Evolutionary conservation across 2,888 invertebrate species (phyloP).

Genomic region (Nomada ferruginata): DNA sequence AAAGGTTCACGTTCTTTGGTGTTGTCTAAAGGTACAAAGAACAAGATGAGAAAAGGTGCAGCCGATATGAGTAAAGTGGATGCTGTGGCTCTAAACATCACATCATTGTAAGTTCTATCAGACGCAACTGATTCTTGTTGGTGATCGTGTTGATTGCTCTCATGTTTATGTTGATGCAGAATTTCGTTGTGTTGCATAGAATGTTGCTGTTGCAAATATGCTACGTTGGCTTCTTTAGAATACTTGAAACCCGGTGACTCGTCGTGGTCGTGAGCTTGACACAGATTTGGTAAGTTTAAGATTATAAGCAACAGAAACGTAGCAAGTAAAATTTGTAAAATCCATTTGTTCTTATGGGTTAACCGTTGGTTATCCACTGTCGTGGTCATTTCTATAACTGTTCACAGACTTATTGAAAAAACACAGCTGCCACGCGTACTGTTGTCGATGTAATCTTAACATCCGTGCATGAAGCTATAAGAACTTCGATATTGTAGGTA

Average conservation of each 20-base stretch:
- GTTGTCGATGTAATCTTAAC: slow-evolving; percentile 38
- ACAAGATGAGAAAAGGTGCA: slow-evolving; percentile 96
- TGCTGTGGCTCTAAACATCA: slow-evolving; percentile 90
- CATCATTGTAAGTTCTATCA: slow-evolving; percentile 64
- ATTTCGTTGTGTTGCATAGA: slow-evolving; percentile 16
- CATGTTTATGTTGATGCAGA: slow-evolving; percentile 38
- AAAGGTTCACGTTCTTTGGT: slow-evolving; percentile 93
- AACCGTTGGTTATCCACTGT: slow-evolving; percentile 34
- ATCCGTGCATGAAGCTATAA: slow-evolving; percentile 39
- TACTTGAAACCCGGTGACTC: slow-evolving; percentile 93
- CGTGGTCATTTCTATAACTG: slow-evolving; percentile 37
- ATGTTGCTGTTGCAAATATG: slow-evolving; percentile 32
- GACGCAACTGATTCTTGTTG: slow-evolving; percentile 52
- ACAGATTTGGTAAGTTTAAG: slow-evolving; percentile 79
- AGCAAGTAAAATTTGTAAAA: slow-evolving; percentile 67
- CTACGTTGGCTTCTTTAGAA: slow-evolving; percentile 87
- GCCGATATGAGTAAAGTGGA: slow-evolving; percentile 97
- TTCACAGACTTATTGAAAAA: slow-evolving; percentile 19
- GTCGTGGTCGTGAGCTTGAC: slow-evolving; percentile 79
- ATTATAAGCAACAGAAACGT: slow-evolving; percentile 78
- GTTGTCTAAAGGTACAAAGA: slow-evolving; percentile 96
- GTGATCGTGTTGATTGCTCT: slow-evolving; percentile 68
- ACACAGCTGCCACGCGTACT: slow-evolving; percentile 16
- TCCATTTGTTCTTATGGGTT: slow-evolving; percentile 56
- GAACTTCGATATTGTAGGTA: slow-evolving; percentile 8